phyloP scores from a whole-genome alignment of 2,888 invertebrate genomes.

The Teleiodes luculella region DNA sequence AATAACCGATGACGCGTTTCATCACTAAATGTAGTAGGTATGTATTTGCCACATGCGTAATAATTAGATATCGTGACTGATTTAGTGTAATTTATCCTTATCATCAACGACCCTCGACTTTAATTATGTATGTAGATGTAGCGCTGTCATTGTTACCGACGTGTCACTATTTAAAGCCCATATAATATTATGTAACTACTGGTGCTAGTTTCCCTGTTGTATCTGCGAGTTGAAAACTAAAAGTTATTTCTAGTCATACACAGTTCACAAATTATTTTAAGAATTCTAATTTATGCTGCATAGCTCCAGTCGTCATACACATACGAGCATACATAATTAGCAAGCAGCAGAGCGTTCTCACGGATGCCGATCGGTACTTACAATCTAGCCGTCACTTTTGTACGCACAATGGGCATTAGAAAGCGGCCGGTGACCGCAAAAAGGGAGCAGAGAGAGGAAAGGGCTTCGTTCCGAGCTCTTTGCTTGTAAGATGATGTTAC shows the following conservation, averaged over 20 bases:
- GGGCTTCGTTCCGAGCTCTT: conserved; percentile 44
- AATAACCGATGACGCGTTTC: too few relatives aligned
- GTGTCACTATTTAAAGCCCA: too few relatives aligned
- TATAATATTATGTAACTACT: too few relatives aligned
- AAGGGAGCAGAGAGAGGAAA: conserved; percentile 69
- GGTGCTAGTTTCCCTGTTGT: too few relatives aligned
- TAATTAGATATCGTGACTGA: not conserved
- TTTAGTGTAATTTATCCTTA: not conserved
- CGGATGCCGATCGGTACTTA: conserved; percentile 61
- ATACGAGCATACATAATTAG: conserved; percentile 46
- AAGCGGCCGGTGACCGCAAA: conserved; percentile 72
- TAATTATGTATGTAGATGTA: too few relatives aligned
- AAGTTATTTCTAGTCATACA: too few relatives aligned
- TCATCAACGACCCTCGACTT: not conserved
- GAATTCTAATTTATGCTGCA: not conserved
- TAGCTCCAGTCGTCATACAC: conserved; percentile 15
- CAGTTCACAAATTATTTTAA: not conserved
- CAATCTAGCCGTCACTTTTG: conserved; percentile 50
- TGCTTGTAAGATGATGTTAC: conserved; percentile 68
- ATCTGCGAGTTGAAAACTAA: too few relatives aligned
- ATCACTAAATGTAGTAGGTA: too few relatives aligned
- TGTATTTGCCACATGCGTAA: too few relatives aligned
- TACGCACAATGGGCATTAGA: conserved; percentile 72
- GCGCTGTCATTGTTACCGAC: too few relatives aligned
- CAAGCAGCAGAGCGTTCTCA: conserved; percentile 54